phyloP scores from a whole-genome alignment of 2,113 vertebrate species.

The Alaudala cheleensis region DNA sequence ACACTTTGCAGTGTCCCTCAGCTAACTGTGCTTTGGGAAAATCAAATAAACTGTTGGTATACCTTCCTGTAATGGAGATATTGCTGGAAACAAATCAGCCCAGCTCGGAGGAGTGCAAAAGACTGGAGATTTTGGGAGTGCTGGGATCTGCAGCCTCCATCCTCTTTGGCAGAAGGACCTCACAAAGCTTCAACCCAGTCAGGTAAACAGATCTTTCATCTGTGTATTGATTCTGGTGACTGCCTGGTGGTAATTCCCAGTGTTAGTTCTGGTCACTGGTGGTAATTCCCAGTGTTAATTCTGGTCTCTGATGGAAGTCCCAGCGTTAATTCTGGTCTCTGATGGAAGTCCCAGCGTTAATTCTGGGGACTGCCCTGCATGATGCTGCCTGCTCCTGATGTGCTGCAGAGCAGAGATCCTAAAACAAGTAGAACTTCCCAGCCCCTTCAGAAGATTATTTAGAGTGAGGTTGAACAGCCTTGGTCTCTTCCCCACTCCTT shows the following conservation, averaged over 20 bases:
- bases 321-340: not conserved
- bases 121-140: not conserved
- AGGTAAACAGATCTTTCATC: not conserved
- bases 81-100: not conserved
- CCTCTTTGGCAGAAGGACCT: not conserved
- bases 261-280: not conserved
- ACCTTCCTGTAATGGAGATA: not conserved
- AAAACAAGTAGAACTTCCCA: not conserved
- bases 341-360: too few relatives aligned
- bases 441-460: not conserved
- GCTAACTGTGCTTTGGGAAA: not conserved
- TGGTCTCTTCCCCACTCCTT: not conserved
- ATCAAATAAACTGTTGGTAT: not conserved
- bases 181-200: not conserved
- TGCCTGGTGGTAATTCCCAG: not conserved
- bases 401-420: not conserved
- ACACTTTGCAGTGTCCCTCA: conserved; percentile 9
- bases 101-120: not conserved
- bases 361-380: not conserved
- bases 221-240: not conserved
- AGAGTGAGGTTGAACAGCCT: not conserved
- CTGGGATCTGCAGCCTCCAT: not conserved
- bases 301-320: not conserved
- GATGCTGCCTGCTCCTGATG: not conserved
- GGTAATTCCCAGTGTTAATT: not conserved